Evolutionary conservation across 2,797 vertebrate genomes (phyloP).

Genomic region (Gallinago stenura): DNA sequence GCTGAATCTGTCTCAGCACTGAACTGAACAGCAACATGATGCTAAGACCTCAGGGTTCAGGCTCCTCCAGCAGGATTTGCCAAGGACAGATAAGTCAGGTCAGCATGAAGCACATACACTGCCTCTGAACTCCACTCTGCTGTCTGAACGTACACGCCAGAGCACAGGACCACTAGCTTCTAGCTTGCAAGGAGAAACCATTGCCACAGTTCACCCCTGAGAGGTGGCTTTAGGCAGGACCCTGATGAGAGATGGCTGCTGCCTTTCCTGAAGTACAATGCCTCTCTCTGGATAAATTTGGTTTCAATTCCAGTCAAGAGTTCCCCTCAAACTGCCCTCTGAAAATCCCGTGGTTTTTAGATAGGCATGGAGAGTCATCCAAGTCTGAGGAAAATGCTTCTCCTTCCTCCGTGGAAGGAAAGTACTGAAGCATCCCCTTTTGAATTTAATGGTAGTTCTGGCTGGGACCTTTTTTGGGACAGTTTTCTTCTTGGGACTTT

Average conservation of each 20-base stretch:
- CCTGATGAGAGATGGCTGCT: neutral
- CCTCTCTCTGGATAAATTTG: neutral
- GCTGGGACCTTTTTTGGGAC: neutral
- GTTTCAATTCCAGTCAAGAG: neutral
- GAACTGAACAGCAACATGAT: neutral
- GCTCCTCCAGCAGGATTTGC: neutral
- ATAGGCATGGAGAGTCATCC: neutral
- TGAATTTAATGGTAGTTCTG: neutral
- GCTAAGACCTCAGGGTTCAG: neutral
- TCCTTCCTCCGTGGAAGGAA: neutral
- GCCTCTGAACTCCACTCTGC: neutral
- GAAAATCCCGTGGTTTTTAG: neutral
- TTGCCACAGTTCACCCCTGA: neutral
- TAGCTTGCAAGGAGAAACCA: neutral
- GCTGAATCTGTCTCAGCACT: neutral
- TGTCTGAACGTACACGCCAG: fast-evolving
- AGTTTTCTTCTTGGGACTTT: neutral
- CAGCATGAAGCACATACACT: fast-evolving
- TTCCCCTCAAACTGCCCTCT: neutral
- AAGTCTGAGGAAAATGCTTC: neutral
- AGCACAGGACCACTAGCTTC: neutral
- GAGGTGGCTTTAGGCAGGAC: neutral
- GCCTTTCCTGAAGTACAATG: neutral
- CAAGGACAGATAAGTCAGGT: neutral
- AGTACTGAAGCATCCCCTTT: neutral